phyloP scores from a whole-genome alignment of 1,140 invertebrate genomes.

The Linepithema humile region DNA sequence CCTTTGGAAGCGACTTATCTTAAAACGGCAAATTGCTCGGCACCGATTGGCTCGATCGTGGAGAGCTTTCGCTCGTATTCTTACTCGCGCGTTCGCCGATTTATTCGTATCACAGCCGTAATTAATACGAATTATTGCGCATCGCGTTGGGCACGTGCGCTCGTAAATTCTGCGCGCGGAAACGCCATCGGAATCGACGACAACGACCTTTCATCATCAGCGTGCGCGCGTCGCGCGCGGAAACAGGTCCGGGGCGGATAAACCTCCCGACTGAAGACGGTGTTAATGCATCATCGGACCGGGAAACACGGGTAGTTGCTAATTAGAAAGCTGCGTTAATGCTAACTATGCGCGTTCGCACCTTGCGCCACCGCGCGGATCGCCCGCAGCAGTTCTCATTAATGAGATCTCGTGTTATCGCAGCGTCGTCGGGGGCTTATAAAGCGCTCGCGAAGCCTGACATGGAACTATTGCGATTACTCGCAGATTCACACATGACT shows the following conservation, averaged over 20 bases:
- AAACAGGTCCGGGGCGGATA: not conserved
- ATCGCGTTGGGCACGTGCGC: conserved; percentile 46
- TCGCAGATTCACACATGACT: conserved; percentile 9
- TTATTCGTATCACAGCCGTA: conserved; percentile 36
- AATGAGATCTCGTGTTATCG: conserved; percentile 45
- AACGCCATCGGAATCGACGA: conserved; percentile 42
- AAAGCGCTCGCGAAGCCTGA: not conserved
- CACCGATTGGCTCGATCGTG: not conserved
- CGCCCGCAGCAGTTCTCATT: conserved; percentile 31
- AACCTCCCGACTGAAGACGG: not conserved
- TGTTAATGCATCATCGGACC: conserved; percentile 28
- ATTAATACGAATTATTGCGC: conserved; percentile 73
- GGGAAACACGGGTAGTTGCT: conserved; percentile 47
- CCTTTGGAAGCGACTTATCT: not conserved
- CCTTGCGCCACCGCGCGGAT: conserved; percentile 15
- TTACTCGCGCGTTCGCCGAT: not conserved
- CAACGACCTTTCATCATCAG: conserved; percentile 48
- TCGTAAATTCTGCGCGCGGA: conserved; percentile 63
- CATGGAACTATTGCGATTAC: not conserved
- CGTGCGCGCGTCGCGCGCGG: conserved; percentile 1
- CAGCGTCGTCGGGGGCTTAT: not conserved
- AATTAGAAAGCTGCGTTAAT: conserved; percentile 63
- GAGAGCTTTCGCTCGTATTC: too few relatives aligned
- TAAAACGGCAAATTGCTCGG: too few relatives aligned
- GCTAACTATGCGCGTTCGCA: conserved; percentile 50